A percentile compares a stretch with the other conserved stretches of the same genome.
These are phyloP conservation scores for Labroides dimidiatus DNA, from an alignment of 2,797 vertebrate genomes.

Conservation along the genomic window DNA sequence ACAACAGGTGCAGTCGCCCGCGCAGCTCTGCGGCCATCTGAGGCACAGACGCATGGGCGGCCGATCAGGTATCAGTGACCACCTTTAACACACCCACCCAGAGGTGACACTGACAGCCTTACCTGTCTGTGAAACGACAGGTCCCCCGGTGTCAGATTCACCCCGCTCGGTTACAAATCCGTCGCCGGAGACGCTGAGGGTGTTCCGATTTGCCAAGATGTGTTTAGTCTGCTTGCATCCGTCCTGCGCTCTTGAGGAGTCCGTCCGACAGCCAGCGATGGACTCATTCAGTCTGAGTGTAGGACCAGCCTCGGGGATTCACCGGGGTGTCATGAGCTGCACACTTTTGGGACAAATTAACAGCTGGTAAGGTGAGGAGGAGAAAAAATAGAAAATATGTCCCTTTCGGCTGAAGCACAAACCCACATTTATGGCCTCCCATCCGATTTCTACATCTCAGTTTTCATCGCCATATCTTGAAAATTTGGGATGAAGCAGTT, in stretches of 20 bases:
- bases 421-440: constrained; percentile 56
- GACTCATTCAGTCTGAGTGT: constrained; percentile 73
- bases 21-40: constrained; percentile 48
- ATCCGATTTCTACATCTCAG: constrained; percentile 60
- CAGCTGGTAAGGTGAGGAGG: constrained; percentile 64
- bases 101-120: constrained; percentile 40
- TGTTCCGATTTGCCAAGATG: constrained; percentile 50
- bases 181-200: constrained; percentile 57
- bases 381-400: constrained; percentile 27
- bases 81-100: constrained; percentile 38
- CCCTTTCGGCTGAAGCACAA: constrained; percentile 51
- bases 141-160: constrained; percentile 57
- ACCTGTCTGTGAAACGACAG: constrained; percentile 61
- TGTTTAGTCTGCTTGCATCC: constrained; percentile 66
- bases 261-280: constrained; percentile 59
- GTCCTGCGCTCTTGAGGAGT: constrained; percentile 66
- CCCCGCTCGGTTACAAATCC: constrained; percentile 48
- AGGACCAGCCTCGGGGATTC: constrained; percentile 55
- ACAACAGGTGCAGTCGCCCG: constrained; percentile 77
- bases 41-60: constrained; percentile 46
- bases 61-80: constrained; percentile 32
- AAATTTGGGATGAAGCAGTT: constrained; percentile 51
- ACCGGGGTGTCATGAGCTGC: constrained; percentile 58
- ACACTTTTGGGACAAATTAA: constrained; percentile 64
- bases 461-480: constrained; percentile 63